Base-by-base conservation (phyloP, 2,888 invertebrate genomes). In the Rhorus exstirpatorius region DNA sequence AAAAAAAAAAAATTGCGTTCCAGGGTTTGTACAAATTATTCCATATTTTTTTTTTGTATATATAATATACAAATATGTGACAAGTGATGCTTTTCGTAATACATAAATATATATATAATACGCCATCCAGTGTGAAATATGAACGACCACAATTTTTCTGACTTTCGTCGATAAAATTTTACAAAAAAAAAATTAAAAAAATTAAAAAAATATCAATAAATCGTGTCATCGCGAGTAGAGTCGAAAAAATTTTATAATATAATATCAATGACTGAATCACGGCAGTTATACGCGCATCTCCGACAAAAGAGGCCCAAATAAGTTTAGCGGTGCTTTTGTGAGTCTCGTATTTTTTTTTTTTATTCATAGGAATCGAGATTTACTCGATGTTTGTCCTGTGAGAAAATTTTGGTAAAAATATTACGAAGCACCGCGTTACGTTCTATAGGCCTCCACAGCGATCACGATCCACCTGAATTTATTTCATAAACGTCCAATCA, bases 351-450 rank as follows among this genome's bases (percentile, higher is more conserved):
- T 2, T 26, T 63, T 65, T 51, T 72, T 60, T 63, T 58, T 70
- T 58, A 31, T 19, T 35, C 55, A 85, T 85, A 88, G 87, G 86
- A 87, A 86, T 87, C 84, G 81, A 83, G 79, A 75, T n/a, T 85
- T 83, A 87, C 83, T 87, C 83, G 84, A 86, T 86, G 83, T 87
- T 19, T 19, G 51, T 61, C 51, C 26, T 49, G n/a, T n/a, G n/a
- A 60, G 10, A 35, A 88, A 91, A 89, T 87, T 84, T 89, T 84
- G 87, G 89, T 90, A 90, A 91, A 91, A 91, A 90, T 92, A 90
- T 89, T 81, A 83, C 85, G 86, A 79, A 76, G 83, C 84, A 87
- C 83, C 86, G 88, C 86, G 85, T 86, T 7, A n/a, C 74, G 63
- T 77, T 63, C 53, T 61, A 6, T 12, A 60, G 74, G 60, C 81